Base-by-base conservation (phyloP, 2,113 vertebrate genomes). In the Petrocephalus microphthalmus region DNA sequence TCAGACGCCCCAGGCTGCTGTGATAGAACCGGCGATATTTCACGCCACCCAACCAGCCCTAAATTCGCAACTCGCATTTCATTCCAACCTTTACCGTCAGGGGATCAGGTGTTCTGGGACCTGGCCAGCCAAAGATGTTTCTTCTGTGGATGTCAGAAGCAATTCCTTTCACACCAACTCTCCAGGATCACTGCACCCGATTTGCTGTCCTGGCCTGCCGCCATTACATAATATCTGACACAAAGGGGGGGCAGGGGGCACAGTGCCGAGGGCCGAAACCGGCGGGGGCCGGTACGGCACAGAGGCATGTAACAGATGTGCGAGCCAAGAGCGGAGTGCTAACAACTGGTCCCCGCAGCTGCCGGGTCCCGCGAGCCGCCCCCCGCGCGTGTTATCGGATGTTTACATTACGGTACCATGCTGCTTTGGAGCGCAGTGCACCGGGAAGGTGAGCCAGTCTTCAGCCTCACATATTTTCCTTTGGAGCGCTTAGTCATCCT, bases 401-500 rank as follows among this genome's bases (percentile, higher is more conserved):
- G 94, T 96, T 96, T 96, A 96, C 94, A 95, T 95, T 96, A 95
- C 17, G 17, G 45, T 29, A 20, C 91, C 95, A 93, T 94, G 93
- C 93, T 94, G 94, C 94, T 95, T 95, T 94, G 95, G 94, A 94
- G 96, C 96, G 95, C 94, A 94, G 95, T 95, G 95, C 71, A 95
- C 95, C 94, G 94, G 93, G 95, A 95, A 52, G 96, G 87, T 95
- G 96, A 94, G 94, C 95, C 94, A 95, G 95, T 95, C 95, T 94
- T 94, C 92, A 93, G 94, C 94, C 95, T 93, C 93, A 95, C 94
- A 94, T 95, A 95, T 95, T 92, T 96, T 96, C 95, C 94, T 95
- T 91, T 96, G 45, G 96, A 95, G 93, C 95, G 94, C 94, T 93
- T 95, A 96, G 95, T 96, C 95, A 96, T 96, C 95, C 95, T 94